Base-by-base conservation (phyloP, 2,113 vertebrate species). In the Odocoileus virginianus region DNA sequence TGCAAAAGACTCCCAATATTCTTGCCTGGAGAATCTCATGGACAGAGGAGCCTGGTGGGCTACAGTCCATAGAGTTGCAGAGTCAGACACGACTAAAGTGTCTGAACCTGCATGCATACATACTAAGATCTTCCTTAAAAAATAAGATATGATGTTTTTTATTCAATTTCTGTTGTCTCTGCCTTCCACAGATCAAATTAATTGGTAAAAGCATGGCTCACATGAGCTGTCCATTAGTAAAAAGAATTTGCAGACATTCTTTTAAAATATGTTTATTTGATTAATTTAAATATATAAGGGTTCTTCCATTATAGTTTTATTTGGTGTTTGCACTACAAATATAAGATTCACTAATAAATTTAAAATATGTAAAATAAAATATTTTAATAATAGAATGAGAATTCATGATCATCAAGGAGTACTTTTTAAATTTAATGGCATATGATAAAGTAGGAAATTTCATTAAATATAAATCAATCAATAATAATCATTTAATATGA, bases 241-340 rank as follows among this genome's bases (percentile, higher is more conserved):
- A 97, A 28, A 86, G 58, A 91, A 91, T 97, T 96, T 95, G 79
- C 36, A 45, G 36, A 89, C 28, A 36, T 96, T 97, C 58, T 98
- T 89, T 97, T 97, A 98, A 98, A 97, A 98, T 97, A 91, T 87
- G 88, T 50, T 43, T 87, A 86, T 97, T 91, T 98, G 19, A 43
- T 96, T 89, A 82, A 27, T 95, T 97, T 96, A 89, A 97, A 94
- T 96, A 25, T 92, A 91, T 92, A 43, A 28, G 23, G 54, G 95
- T 89, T 87, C 57, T 97, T 88, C 60, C 78, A 60, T 36, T 50
- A 87, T 81, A 89, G 86, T 98, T 98, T 98, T 71, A 81, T 94
- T 91, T 87, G n/a, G 47, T 91, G 96, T 94, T 98, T 97, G 81
- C 91, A 94, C 95, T 97, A 98, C 40, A 98, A 89, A 98, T 95